phyloP scores from a whole-genome alignment of 2,888 invertebrate species.

The Meloe dianella region DNA sequence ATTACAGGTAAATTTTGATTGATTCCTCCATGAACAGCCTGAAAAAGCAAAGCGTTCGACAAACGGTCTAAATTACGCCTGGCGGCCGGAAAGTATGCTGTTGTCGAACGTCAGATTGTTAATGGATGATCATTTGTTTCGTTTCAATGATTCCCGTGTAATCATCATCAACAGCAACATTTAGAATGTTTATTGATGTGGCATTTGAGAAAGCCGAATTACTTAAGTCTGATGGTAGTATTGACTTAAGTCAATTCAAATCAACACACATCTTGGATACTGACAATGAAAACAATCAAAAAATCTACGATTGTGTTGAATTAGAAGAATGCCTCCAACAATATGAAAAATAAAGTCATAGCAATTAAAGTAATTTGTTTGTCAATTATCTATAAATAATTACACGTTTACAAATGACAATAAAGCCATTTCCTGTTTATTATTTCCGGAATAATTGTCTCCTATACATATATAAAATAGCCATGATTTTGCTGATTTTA shows the following conservation, averaged over 20 bases:
- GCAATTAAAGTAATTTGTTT: background rate
- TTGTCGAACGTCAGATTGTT: no score
- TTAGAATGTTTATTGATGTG: background rate
- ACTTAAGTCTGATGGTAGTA: background rate
- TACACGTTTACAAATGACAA: no score
- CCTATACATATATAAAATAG: background rate
- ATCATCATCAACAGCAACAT: background rate
- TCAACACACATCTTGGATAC: background rate
- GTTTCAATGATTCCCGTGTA: background rate
- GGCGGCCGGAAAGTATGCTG: no score
- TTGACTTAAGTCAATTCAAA: background rate
- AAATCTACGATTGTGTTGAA: background rate
- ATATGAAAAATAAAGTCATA: background rate
- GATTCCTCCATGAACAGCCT: no score
- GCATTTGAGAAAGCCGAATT: background rate
- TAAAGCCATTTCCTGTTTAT: background rate
- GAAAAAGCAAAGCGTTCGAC: no score
- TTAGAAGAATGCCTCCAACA: background rate
- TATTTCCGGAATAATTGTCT: background rate
- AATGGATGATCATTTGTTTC: no score
- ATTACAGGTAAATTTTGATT: background rate
- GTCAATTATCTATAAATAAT: background rate
- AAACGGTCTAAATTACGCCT: no score
- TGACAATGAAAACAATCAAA: background rate
- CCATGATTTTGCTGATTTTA: background rate